Base-by-base conservation (phyloP, 2,888 invertebrate genomes). In the Epiblema foenella region DNA sequence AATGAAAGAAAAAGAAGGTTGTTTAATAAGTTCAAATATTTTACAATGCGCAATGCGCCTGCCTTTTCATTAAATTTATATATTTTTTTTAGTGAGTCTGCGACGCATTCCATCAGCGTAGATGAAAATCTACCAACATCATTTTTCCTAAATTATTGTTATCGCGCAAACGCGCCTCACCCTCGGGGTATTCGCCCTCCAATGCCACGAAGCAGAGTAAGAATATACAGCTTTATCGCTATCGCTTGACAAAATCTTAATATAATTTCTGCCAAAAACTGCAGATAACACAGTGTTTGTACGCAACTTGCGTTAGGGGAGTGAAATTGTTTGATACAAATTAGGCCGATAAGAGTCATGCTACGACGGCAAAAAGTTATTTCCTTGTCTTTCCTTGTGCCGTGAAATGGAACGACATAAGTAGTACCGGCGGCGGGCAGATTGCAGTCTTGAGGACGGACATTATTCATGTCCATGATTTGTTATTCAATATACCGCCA, bases 211-310 rank as follows among this genome's bases (percentile, higher is more conserved):
- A 83, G 80, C 77, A 85, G 83, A 87, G 83, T 85, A 89, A 89
- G 89, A 90, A 88, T 88, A 86, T 83, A 88, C 85, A 88, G 85
- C 85, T 86, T 89, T 90, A 91, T 91, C 91, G 83, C 84, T 80
- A 91, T 91, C 91, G 83, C 84, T 80, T 80, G 81, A 85, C 86
- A 86, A 87, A 85, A 91, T 91, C 90, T 91, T 90, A 90, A 90
- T 89, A 90, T 90, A 91, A 91, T 91, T 91, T 90, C 89, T 88
- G 82, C 81, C 83, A 81, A 89, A 90, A 89, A 90, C 85, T 89
- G 90, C 85, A 89, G 90, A 91, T 89, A 90, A 89, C 88, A 87
- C 89, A 90, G 88, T 86, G 87, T 85, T 81, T 85, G 85, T 84
- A 84, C 85, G 83, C 86, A 89, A 89, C 87, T 89, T 89, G 88